Conservation (phyloP, 2,888 invertebrate genomes). For the Apamea sordens region DNA sequence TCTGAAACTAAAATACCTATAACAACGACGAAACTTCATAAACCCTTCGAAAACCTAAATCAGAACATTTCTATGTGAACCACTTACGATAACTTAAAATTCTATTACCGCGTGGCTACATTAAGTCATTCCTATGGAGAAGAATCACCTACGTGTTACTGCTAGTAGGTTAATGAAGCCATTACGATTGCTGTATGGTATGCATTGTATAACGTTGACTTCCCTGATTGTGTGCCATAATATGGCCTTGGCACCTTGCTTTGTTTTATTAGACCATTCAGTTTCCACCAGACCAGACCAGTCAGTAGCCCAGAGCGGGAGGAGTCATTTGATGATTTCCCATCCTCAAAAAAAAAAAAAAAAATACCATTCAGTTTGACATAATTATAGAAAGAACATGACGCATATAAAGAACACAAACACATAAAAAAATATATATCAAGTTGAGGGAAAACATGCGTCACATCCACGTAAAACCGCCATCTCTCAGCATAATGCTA, state of each 20-base stretch:
- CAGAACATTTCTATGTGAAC: background rate
- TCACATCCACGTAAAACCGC: too few species aligned
- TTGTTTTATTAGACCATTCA: slow-evolving; percentile 6
- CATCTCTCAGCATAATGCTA: too few species aligned
- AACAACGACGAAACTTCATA: background rate
- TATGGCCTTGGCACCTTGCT: slow-evolving; percentile 30
- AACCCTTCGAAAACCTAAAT: background rate
- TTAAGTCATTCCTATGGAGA: slow-evolving; percentile 8
- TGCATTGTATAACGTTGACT: slow-evolving; percentile 42
- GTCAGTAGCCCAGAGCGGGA: too few species aligned
- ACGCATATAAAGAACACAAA: too few species aligned
- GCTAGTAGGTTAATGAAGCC: slow-evolving; percentile 50
- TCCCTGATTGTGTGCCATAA: slow-evolving; percentile 16
- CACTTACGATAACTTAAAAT: slow-evolving; percentile 17
- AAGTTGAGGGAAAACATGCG: too few species aligned
- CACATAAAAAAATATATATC: too few species aligned
- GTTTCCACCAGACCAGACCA: too few species aligned
- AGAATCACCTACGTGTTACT: slow-evolving; percentile 10
- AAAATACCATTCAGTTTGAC: too few species aligned
- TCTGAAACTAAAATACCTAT: background rate
- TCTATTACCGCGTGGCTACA: background rate
- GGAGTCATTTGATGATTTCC: too few species aligned
- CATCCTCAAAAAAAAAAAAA: too few species aligned
- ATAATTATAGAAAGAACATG: too few species aligned
- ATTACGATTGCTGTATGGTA: slow-evolving; percentile 35